Percentiles rank a stretch among this genome's conserved stretches.
These are phyloP conservation scores for Mustelus asterias DNA, from an alignment of 2,113 vertebrate genomes.

Conservation along the genomic window DNA sequence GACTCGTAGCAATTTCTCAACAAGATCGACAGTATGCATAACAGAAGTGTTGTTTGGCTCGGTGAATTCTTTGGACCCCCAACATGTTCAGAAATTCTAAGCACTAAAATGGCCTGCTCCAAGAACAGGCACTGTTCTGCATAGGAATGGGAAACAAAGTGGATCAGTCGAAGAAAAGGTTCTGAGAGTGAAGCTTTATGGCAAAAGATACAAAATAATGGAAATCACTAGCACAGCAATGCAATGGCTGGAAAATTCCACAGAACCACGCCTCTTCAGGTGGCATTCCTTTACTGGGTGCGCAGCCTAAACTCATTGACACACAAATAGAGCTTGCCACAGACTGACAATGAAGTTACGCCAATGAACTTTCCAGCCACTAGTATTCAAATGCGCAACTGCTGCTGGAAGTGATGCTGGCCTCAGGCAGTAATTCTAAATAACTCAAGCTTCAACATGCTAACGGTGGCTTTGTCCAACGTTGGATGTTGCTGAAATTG, in stretches of 20 bases:
- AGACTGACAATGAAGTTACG: not conserved
- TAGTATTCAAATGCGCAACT: constrained; percentile 5
- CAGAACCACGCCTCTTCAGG: not conserved
- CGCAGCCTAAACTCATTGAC: not conserved
- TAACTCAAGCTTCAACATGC: not conserved
- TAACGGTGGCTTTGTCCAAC: not conserved
- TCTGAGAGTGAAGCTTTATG: not conserved
- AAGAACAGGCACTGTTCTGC: not conserved
- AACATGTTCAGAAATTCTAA: not conserved
- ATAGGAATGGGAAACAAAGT: not conserved
- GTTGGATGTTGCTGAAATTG: not conserved
- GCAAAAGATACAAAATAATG: not conserved
- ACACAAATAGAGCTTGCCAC: not conserved
- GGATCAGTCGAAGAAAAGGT: not conserved
- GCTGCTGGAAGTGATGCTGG: not conserved
- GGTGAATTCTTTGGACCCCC: not conserved
- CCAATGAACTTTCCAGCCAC: not conserved
- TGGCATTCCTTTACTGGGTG: not conserved
- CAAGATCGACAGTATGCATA: not conserved
- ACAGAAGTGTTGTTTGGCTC: not conserved
- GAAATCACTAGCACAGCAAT: not conserved
- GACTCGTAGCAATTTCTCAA: not conserved
- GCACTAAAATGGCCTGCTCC: not conserved
- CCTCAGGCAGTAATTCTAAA: not conserved
- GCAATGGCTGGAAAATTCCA: not conserved